Percentiles rank a stretch among this genome's conserved stretches.
Evolutionary conservation across 2,113 vertebrate genomes (phyloP).

Genomic region (Cheilinus undulatus): DNA sequence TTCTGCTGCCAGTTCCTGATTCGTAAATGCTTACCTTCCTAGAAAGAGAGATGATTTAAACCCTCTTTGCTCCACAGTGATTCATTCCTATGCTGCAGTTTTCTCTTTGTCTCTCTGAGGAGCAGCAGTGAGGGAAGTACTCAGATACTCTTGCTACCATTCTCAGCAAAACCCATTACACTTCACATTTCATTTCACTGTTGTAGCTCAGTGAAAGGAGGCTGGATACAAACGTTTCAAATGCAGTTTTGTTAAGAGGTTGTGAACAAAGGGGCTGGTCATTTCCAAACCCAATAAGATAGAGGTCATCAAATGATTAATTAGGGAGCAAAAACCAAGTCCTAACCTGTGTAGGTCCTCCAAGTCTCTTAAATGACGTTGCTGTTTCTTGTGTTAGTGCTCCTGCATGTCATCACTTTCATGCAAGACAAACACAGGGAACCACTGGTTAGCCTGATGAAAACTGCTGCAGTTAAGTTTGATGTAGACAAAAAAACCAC

Average conservation of each 20-base stretch:
- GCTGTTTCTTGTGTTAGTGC: no score
- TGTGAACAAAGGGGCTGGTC: not conserved
- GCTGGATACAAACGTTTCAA: not conserved
- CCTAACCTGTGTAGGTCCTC: no score
- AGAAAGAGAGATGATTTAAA: slow-evolving; percentile 50
- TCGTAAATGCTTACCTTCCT: slow-evolving; percentile 62
- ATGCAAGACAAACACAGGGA: no score
- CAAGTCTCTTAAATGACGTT: no score
- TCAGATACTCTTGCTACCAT: not conserved
- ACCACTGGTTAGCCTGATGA: no score
- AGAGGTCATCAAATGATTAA: not conserved
- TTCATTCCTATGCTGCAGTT: slow-evolving; percentile 15
- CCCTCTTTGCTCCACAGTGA: slow-evolving; percentile 2
- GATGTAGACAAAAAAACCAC: no score
- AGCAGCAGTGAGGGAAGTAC: not conserved
- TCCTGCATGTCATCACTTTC: no score
- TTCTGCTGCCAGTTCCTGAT: slow-evolving; percentile 50
- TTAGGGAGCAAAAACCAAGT: not conserved
- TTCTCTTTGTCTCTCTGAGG: slow-evolving; percentile 10
- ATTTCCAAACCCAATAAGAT: not conserved
- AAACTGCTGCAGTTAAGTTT: no score
- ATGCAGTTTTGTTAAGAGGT: not conserved
- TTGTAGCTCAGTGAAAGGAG: not conserved
- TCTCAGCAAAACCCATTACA: not conserved
- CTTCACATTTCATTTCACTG: not conserved